Percentiles rank a stretch among this genome's conserved stretches.
Conservation (phyloP, 2,113 vertebrate species). For the Proterorhinus semilunaris region DNA sequence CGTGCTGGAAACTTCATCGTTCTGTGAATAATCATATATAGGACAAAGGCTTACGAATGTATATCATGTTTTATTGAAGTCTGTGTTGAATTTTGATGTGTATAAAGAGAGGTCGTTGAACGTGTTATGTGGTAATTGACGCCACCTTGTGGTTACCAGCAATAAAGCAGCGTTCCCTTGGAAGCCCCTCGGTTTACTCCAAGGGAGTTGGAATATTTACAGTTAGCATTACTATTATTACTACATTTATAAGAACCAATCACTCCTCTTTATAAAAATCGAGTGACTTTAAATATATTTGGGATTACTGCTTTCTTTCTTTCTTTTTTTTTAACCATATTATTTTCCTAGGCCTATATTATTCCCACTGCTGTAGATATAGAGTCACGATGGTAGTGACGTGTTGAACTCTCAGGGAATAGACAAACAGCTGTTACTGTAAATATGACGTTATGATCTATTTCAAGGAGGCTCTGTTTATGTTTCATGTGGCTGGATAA, state of each 20-base stretch:
- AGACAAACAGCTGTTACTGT: slow-evolving; percentile 1
- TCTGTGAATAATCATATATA: slow-evolving; percentile 27
- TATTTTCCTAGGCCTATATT: background rate
- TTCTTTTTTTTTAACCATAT: no score
- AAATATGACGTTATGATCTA: background rate
- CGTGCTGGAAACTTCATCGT: slow-evolving; percentile 29
- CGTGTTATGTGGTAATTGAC: slow-evolving; percentile 20
- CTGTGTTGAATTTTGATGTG: background rate
- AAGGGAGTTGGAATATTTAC: no score
- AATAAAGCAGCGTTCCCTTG: slow-evolving; percentile 7
- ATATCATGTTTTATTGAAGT: background rate
- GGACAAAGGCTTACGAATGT: background rate
- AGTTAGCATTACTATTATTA: no score
- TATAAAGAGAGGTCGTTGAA: background rate
- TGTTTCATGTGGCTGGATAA: background rate
- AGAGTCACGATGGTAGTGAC: background rate
- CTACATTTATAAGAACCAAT: no score
- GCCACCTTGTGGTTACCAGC: slow-evolving; percentile 51
- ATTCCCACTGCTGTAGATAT: background rate
- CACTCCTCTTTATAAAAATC: no score
- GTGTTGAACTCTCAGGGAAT: background rate
- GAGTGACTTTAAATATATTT: no score
- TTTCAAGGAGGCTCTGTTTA: background rate
- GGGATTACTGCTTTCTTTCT: no score
- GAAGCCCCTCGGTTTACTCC: no score